Evolutionary conservation across 2,797 vertebrate species (phyloP).

Genomic region (Coregonus sp.): DNA sequence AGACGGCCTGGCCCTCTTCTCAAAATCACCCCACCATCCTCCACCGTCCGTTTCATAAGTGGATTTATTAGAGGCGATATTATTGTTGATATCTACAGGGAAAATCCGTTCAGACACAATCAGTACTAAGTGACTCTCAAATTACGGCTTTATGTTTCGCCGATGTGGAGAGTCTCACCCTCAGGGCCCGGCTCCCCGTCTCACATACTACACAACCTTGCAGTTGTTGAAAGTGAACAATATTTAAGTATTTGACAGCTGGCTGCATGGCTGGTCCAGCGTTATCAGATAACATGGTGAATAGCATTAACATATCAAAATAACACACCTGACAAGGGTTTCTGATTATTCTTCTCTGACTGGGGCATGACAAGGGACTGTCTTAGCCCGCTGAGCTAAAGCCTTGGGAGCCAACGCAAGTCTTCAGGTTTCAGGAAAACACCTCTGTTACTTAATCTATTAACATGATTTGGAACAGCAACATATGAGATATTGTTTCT

Average conservation of each 20-base stretch:
- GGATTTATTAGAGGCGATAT: constrained; percentile 16
- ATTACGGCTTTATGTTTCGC: constrained; percentile 37
- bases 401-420: not conserved
- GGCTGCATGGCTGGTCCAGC: constrained; percentile 20
- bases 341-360: not conserved
- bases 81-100: constrained; percentile 45
- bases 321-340: not conserved
- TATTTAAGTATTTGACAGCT: constrained; percentile 1
- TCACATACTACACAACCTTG: constrained; percentile 24
- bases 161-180: constrained; percentile 13
- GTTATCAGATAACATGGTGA: not conserved
- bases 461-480: too few species aligned
- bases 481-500: too few species aligned
- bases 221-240: constrained; percentile 12
- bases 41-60: constrained; percentile 27
- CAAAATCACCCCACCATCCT: not conserved
- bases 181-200: constrained; percentile 21
- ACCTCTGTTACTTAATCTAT: too few species aligned
- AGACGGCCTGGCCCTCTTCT: not conserved
- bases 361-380: too few species aligned
- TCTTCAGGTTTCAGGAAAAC: too few species aligned
- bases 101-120: constrained; percentile 51
- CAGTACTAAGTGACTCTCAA: constrained; percentile 43
- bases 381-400: not conserved
- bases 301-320: not conserved